These are phyloP conservation scores for Lepus oiostolus DNA, from an alignment of 2,797 vertebrate genomes.

Conservation along the genomic window DNA sequence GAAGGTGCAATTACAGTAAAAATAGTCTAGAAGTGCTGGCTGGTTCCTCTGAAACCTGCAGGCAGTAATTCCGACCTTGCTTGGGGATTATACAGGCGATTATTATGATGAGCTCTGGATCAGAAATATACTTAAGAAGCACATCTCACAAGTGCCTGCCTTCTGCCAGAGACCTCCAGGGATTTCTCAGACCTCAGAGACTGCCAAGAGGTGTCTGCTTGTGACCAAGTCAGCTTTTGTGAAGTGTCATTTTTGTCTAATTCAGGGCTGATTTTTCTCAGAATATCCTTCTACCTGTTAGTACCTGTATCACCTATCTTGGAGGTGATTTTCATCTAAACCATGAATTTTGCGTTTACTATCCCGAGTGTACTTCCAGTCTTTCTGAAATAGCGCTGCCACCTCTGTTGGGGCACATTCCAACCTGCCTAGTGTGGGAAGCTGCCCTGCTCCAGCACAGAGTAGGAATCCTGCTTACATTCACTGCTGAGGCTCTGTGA, in stretches of 20 bases:
- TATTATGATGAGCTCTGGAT: neutral
- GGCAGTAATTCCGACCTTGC: neutral
- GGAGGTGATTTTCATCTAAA: neutral
- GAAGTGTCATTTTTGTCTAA: conserved; percentile 46
- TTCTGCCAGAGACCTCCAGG: neutral
- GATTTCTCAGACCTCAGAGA: neutral
- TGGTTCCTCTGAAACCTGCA: neutral
- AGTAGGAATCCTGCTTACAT: neutral
- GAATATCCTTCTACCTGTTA: conserved; percentile 17
- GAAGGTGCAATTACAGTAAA: neutral
- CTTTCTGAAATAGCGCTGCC: conserved; percentile 13
- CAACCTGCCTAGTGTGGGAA: neutral
- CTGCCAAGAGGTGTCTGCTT: neutral
- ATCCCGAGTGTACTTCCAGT: neutral
- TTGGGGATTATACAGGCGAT: neutral
- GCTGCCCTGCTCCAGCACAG: neutral
- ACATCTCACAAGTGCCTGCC: conserved; percentile 31
- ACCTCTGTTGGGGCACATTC: too few species aligned
- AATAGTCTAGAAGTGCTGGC: neutral
- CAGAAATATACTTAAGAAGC: conserved; percentile 48
- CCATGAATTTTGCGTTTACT: neutral
- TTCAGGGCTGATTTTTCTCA: conserved; percentile 50
- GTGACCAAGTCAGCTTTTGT: conserved; percentile 35
- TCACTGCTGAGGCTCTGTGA: neutral
- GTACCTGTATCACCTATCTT: neutral